These are phyloP conservation scores for Botrylloides violaceus DNA, from an alignment of 23 tunicate genomes.

Conservation along the genomic window DNA sequence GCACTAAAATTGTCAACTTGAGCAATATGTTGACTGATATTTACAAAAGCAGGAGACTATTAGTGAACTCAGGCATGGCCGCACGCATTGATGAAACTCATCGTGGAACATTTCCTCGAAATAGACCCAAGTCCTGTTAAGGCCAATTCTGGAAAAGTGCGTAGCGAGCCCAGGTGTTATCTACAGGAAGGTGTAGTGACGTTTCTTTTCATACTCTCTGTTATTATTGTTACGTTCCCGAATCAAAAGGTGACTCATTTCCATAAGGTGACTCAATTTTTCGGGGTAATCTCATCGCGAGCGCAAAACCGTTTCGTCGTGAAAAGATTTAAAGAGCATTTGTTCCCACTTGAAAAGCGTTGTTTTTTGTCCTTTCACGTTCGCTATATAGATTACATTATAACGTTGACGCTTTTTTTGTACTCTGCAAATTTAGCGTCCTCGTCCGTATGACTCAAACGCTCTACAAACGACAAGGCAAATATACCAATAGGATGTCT, in stretches of 20 bases:
- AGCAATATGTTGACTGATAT: neutral
- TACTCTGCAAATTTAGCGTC: neutral
- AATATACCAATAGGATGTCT: neutral
- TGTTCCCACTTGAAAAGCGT: slow-evolving; percentile 1
- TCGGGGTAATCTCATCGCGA: neutral
- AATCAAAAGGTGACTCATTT: neutral
- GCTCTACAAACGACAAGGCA: neutral
- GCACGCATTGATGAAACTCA: neutral
- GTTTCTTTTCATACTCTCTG: neutral
- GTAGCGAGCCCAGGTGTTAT: neutral
- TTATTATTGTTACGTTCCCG: neutral
- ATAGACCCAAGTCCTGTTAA: slow-evolving; percentile 3
- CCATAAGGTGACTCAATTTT: slow-evolving; percentile 2
- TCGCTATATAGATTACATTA: neutral
- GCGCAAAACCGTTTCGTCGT: neutral
- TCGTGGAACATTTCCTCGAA: neutral
- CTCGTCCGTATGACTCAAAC: slow-evolving; percentile 2
- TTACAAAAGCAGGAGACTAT: neutral
- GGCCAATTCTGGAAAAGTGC: too few species aligned
- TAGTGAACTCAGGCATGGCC: neutral
- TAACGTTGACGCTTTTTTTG: neutral
- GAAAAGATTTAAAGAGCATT: neutral
- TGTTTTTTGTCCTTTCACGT: neutral
- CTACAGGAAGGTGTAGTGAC: neutral
- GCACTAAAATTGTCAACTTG: neutral